Evolutionary conservation across 37 sponge, comb jelly and placozoan genomes (phyloP).

Genomic region (Hexactinellida sp.): DNA sequence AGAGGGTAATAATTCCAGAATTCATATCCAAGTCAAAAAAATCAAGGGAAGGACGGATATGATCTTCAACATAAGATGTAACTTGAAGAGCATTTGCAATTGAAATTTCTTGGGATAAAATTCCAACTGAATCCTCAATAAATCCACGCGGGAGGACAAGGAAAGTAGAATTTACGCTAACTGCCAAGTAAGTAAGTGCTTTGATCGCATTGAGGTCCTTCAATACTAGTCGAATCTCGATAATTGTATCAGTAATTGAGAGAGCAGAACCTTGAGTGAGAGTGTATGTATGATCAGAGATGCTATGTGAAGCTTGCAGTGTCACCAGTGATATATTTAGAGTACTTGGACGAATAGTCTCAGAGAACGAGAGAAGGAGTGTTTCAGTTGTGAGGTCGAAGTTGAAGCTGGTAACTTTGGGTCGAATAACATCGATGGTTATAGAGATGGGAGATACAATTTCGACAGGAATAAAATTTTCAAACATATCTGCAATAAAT

Average conservation of each 20-base stretch:
- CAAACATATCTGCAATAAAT: not conserved
- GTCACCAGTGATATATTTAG: slow-evolving; percentile 41
- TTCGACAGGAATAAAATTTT: not conserved
- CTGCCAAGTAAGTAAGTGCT: slow-evolving; percentile 39
- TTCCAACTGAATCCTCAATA: slow-evolving; percentile 51
- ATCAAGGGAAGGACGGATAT: slow-evolving; percentile 37
- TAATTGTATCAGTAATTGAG: slow-evolving; percentile 18
- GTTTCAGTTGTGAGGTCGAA: slow-evolving; percentile 42
- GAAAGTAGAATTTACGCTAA: slow-evolving; percentile 32
- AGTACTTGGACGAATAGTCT: slow-evolving; percentile 48
- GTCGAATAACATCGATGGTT: slow-evolving; percentile 30
- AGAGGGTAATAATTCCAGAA: slow-evolving; percentile 29
- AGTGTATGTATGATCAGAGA: slow-evolving; percentile 31
- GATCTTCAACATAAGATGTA: slow-evolving; percentile 36
- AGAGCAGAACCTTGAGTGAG: slow-evolving; percentile 51
- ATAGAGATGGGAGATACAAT: not conserved
- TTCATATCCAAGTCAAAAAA: slow-evolving; percentile 40
- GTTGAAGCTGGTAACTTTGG: slow-evolving; percentile 27
- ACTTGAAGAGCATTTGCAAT: slow-evolving; percentile 26
- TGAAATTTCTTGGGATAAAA: slow-evolving; percentile 22
- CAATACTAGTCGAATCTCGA: slow-evolving; percentile 27
- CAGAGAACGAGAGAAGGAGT: slow-evolving; percentile 52
- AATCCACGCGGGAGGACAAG: slow-evolving; percentile 26
- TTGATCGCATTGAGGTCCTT: slow-evolving; percentile 62
- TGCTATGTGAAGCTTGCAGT: slow-evolving; percentile 33